These are phyloP conservation scores for Orbicella faveolata DNA, from an alignment of 64 coral and sea anemone genomes.

Conservation along the genomic window DNA sequence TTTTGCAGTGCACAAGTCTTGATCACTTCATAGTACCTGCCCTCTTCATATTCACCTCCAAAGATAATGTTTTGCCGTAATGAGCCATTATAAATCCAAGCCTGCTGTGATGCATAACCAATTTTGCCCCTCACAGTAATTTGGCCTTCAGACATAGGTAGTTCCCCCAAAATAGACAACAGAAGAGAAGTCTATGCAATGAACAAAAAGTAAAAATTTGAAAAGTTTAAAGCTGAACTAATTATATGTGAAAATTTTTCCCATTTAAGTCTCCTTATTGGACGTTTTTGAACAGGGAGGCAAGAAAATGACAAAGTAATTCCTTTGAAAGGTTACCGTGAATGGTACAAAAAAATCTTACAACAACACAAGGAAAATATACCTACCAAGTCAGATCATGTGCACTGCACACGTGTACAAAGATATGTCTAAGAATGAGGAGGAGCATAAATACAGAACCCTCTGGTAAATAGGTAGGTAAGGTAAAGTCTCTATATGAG, in stretches of 20 bases:
- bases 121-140: constrained; percentile 80
- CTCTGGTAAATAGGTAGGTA: no score
- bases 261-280: no score
- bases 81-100: constrained; percentile 90
- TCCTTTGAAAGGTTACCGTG: no score
- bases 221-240: neutral
- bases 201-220: neutral
- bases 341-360: no score
- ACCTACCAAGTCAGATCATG: no score
- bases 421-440: no score
- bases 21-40: constrained; percentile 82
- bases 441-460: no score
- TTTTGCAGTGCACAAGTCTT: constrained; percentile 78
- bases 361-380: no score
- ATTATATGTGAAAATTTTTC: neutral
- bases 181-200: constrained; percentile 65
- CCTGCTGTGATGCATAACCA: constrained; percentile 85
- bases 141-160: constrained; percentile 63
- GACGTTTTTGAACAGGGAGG: no score
- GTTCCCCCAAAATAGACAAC: constrained; percentile 83
- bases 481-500: no score
- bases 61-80: constrained; percentile 80
- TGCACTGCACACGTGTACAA: no score
- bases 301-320: no score
- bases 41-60: constrained; percentile 80